Base-by-base conservation (phyloP, 2,113 vertebrate species). In the Falcunculus frontatus region DNA sequence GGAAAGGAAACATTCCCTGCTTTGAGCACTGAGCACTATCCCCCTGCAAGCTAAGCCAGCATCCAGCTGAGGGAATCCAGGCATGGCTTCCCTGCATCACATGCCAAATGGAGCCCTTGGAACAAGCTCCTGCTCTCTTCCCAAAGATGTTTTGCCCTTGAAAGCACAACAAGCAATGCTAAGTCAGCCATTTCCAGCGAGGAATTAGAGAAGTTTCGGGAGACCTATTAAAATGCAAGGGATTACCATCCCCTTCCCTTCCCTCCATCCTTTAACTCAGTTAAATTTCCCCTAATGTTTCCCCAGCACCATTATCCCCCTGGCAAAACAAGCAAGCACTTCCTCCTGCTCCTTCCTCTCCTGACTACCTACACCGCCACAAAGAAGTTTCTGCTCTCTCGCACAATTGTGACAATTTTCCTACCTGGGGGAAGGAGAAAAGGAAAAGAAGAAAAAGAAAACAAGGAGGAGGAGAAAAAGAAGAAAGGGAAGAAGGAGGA, bases 301-400 rank as follows among this genome's bases (percentile, higher is more conserved):
- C 33, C 67, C 32, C 53, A 73, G 60, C 6, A 16, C 42, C 33
- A 17, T 67, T 27, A 81, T 26, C 27, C 39, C 68, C 25, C 33
- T 10, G 32, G 55, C 21, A 86, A 49, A 90, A 41, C 33, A 50
- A 59, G 57, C 9, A 21, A 46, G 42, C 4, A 6, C 0, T 33
- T 62, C 46, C 10, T 64, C n/a, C 44, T 35, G 42, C 41, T 78
- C 68, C 30, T 21, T 87, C 65, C 26, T 84, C 53, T 32, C 4
- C 0, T 37, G 35, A 29, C 9, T 60, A 11, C 13, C 16, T 15
- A 6, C 1, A 0, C 13, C 22, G 37, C 46, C 42, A 35, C 35
- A 11, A 30, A 46, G 49, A 63, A 41, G 26, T 8, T 10, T 37
- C 76, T 44, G 50, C 42, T 49, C 25, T 53, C 49, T 88, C 42